phyloP scores from a whole-genome alignment of 2,888 invertebrate species.

The Polylopha cassiicola region DNA sequence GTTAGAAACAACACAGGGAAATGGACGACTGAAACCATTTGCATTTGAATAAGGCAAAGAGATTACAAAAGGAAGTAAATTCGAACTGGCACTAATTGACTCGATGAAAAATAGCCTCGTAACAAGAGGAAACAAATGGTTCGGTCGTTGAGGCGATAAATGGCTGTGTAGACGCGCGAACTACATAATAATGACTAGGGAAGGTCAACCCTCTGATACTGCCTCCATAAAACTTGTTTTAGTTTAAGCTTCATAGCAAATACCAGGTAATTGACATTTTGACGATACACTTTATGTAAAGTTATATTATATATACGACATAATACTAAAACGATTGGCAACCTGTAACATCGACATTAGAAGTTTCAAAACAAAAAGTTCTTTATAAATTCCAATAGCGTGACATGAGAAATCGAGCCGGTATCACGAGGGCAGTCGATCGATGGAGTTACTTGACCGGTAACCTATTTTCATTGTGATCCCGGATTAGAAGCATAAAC shows the following conservation, averaged over 20 bases:
- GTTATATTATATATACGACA: too few relatives aligned
- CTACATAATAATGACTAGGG: slow-evolving; percentile 40
- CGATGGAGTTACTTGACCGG: slow-evolving; percentile 57
- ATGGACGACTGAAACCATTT: slow-evolving; percentile 10
- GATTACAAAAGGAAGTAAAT: slow-evolving; percentile 14
- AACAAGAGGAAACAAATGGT: slow-evolving; percentile 40
- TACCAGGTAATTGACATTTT: too few relatives aligned
- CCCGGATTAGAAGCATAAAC: slow-evolving; percentile 49
- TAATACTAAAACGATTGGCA: too few relatives aligned
- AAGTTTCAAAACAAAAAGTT: not conserved
- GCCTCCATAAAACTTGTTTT: slow-evolving; percentile 33
- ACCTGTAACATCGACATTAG: too few relatives aligned
- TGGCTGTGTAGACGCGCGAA: slow-evolving; percentile 34
- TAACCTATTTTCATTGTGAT: slow-evolving; percentile 59
- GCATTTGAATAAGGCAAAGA: slow-evolving; percentile 25
- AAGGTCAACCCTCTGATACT: slow-evolving; percentile 39
- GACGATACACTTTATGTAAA: too few relatives aligned
- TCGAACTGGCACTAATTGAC: slow-evolving; percentile 28
- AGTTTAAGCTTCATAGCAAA: too few relatives aligned
- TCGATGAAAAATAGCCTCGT: slow-evolving; percentile 28
- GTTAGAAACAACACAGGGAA: slow-evolving; percentile 4
- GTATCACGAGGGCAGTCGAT: slow-evolving; percentile 30
- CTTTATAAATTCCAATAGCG: slow-evolving; percentile 3
- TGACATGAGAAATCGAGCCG: slow-evolving; percentile 8
- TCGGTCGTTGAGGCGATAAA: slow-evolving; percentile 33